Evolutionary conservation across 2,797 vertebrate species (phyloP), one percentile per base, ranked within the genome.

Genomic region (Catamblyrhynchus diadema): DNA sequence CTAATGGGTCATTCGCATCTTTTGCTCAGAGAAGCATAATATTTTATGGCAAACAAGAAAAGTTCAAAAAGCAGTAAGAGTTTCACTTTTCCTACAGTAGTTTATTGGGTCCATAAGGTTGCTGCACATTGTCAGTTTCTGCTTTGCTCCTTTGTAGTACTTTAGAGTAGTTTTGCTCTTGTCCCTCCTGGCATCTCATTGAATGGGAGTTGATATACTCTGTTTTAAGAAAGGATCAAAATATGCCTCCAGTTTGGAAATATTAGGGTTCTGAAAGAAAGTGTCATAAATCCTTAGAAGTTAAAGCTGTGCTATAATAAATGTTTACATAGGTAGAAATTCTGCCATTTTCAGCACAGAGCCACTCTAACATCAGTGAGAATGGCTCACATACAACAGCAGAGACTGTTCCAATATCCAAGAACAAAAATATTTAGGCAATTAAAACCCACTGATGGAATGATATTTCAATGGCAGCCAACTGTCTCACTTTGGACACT

Each of bases 241-340:
- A 79, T 20, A 1, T 32, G 3, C 62, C 11, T 65, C 32, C 47
- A 32, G 7, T 80, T 73, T 79, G 42, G 41, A 70, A 90, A 86
- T 20, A 45, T 33, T 35, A 79, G n/a, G 37, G 69, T 86, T 88
- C 51, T 88, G 59, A 86, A 91, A 79, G 30, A 7, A 90, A 57
- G 48, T 59, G 12, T n/a, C 27, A 22, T 30, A 66, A 79, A 82
- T 48, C 23, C 5, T 39, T 53, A 72, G 14, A 50, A 2, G 4
- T 37, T 65, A 47, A 75, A 70, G 61, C 56, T 10, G 11, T 57
- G 22, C 2, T 39, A 5, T 44, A 56, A 24, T 39, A n/a, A 5
- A 19, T 50, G 13, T 50, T 86, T 67, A 25, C 4, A 7, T 12
- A 60, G 30, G 20, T 39, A 48, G 22, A 81, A 81, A 51, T 5